Evolutionary conservation across 2,888 invertebrate species (phyloP).

Genomic region (Caenorhabditis plicata): DNA sequence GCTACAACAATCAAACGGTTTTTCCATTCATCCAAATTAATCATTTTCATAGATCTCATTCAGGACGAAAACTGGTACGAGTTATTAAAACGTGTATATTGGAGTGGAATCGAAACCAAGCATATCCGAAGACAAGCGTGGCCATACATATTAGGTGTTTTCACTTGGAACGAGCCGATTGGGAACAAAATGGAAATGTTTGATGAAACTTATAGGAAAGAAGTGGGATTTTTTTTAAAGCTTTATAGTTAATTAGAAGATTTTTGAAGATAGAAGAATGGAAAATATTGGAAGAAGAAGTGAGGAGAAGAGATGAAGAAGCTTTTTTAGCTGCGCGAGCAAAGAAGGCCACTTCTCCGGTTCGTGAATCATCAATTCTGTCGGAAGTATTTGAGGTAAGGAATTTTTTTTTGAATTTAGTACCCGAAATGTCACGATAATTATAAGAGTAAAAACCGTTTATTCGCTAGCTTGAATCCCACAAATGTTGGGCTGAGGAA

Average conservation of each 20-base stretch:
- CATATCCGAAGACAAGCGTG: conserved; percentile 67
- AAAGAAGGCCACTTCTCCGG: conserved; percentile 45
- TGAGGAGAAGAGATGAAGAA: conserved; percentile 78
- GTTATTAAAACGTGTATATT: conserved; percentile 82
- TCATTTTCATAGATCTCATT: conserved; percentile 6
- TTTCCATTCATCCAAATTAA: conserved; percentile 6
- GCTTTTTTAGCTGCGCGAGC: conserved; percentile 54
- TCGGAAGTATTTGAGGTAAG: conserved; percentile 60
- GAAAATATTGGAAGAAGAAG: conserved; percentile 90
- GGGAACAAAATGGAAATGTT: conserved; percentile 43
- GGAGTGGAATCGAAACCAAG: conserved; percentile 79
- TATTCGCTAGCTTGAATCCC: neutral
- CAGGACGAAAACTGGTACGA: conserved; percentile 71
- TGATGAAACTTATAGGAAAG: conserved; percentile 39
- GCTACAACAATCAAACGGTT: conserved; percentile 41
- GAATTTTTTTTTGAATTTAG: conserved; percentile 10
- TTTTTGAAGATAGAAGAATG: conserved; percentile 80
- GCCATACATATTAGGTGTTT: conserved; percentile 62
- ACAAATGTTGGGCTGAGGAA: too few relatives aligned
- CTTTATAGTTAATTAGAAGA: conserved; percentile 1
- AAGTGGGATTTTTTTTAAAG: conserved; percentile 3
- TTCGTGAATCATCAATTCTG: conserved; percentile 48
- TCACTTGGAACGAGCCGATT: conserved; percentile 54
- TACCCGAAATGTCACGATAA: too few relatives aligned
- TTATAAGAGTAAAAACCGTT: neutral